Conservation (phyloP, 2,888 invertebrate species). For the Allygus modestus region DNA sequence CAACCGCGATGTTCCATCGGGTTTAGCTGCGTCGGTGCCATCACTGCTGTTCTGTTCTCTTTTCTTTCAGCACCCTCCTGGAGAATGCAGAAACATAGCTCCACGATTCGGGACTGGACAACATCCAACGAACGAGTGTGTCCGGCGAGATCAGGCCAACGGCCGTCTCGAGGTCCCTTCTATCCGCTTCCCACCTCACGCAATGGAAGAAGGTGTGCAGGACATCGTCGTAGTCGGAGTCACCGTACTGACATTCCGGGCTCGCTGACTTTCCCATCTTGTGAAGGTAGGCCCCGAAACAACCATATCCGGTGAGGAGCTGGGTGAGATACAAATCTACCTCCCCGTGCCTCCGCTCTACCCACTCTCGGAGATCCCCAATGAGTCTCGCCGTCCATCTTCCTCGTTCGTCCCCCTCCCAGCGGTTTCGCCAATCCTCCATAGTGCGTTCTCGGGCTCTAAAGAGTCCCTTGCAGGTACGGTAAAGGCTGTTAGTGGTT, state of each 20-base stretch:
- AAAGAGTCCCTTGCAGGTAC: no score
- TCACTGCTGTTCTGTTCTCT: no score
- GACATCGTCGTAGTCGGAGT: not conserved
- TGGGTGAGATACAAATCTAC: not conserved
- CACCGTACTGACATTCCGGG: not conserved
- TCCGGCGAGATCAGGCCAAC: not conserved
- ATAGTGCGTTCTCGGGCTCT: not conserved
- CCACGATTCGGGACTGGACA: not conserved
- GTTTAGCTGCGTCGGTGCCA: no score
- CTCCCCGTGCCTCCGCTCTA: not conserved
- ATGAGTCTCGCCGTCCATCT: not conserved
- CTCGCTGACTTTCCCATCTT: not conserved
- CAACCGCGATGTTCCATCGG: not conserved
- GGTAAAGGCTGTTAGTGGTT: no score
- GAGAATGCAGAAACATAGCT: no score
- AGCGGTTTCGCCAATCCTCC: not conserved
- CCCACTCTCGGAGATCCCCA: not conserved
- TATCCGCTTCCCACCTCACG: not conserved
- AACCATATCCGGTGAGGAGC: no score
- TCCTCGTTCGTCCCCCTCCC: not conserved
- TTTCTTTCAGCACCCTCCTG: no score
- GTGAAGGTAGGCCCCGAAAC: not conserved
- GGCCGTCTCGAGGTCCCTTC: not conserved
- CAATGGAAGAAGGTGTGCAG: not conserved
- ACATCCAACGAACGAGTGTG: not conserved